These are phyloP conservation scores for Thunnus albacares DNA, from an alignment of 2,797 vertebrate genomes.

Conservation along the genomic window DNA sequence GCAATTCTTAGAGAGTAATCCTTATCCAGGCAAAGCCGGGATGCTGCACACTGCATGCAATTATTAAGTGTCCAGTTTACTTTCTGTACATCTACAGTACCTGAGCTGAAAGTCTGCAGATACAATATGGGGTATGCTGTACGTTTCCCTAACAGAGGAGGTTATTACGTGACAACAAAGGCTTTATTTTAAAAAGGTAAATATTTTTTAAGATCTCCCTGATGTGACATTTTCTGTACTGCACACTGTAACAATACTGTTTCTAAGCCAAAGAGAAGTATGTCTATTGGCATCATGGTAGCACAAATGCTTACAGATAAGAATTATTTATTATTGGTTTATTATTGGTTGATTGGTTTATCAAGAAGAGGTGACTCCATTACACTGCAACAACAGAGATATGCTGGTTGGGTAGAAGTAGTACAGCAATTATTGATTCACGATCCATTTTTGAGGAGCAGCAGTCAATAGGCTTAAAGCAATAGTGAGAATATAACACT, in stretches of 20 bases:
- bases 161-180: slow-evolving; percentile 24
- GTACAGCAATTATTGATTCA: slow-evolving; percentile 47
- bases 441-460: slow-evolving; percentile 37
- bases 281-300: slow-evolving; percentile 47
- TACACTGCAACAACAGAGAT: slow-evolving; percentile 46
- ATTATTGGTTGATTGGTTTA: slow-evolving; percentile 46
- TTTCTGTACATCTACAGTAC: slow-evolving; percentile 51
- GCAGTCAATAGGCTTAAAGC: slow-evolving; percentile 8
- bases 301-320: slow-evolving; percentile 56
- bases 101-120: slow-evolving; percentile 57
- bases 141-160: slow-evolving; percentile 22
- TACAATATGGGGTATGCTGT: slow-evolving; percentile 13
- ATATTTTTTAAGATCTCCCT: slow-evolving; percentile 28
- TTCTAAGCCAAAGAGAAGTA: slow-evolving; percentile 19
- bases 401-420: slow-evolving; percentile 40
- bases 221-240: slow-evolving; percentile 6
- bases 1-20: slow-evolving; percentile 88
- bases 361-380: slow-evolving; percentile 59
- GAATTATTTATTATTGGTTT: not conserved
- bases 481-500: slow-evolving; percentile 34
- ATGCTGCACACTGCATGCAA: slow-evolving; percentile 81
- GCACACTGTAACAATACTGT: slow-evolving; percentile 16
- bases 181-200: slow-evolving; percentile 21
- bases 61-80: slow-evolving; percentile 71
- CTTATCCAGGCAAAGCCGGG: slow-evolving; percentile 70